Base-by-base conservation (phyloP, 2,113 vertebrate species). In the Sialia sialis region DNA sequence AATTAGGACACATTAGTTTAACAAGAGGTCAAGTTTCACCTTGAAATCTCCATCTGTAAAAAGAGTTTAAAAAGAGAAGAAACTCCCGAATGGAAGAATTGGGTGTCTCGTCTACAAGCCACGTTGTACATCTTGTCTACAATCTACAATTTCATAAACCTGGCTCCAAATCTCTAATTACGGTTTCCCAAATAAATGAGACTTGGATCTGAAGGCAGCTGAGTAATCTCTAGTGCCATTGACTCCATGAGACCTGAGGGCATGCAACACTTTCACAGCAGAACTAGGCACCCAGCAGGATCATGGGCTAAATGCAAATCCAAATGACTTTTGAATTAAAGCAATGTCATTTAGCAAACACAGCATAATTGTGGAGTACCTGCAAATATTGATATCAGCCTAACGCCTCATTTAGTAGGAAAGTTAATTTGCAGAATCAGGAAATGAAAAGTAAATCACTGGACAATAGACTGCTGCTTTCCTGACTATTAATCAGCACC, bases 361-460 rank as follows among this genome's bases (percentile, higher is more conserved):
- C 23, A 30, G 72, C 74, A 29, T 91, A 94, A 95, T 95, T 93
- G 90, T 77, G 79, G 39, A 94, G 48, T 88, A 91, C 93, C 89
- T 96, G 91, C 96, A 95, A 96, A 93, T 97, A 96, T 94, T 96
- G 94, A 94, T 92, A 93, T 56, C 87, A 87, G 89, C 67, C 78
- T 56, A 87, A 93, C 11, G 15, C 82, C 79, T 92, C 89, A 89
- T 94, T 96, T 93, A 93, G 56, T 91, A 29, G 26, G 75, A 77
- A 91, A 77, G 72, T 88, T 96, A 93, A 95, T 97, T 93, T 94
- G 75, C 55, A 88, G 78, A 88, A 91, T 90, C 39, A 44, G 59
- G 88, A 95, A 95, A 93, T 90, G 84, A 91, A 91, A 95, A 96
- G 82, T 75, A 91, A 84, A 94, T 93, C 75, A 84, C 87, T 93